Evolutionary conservation across 2,888 invertebrate genomes (phyloP), one percentile per base, ranked within the genome.

Genomic region (Calliopum simillimum): DNA sequence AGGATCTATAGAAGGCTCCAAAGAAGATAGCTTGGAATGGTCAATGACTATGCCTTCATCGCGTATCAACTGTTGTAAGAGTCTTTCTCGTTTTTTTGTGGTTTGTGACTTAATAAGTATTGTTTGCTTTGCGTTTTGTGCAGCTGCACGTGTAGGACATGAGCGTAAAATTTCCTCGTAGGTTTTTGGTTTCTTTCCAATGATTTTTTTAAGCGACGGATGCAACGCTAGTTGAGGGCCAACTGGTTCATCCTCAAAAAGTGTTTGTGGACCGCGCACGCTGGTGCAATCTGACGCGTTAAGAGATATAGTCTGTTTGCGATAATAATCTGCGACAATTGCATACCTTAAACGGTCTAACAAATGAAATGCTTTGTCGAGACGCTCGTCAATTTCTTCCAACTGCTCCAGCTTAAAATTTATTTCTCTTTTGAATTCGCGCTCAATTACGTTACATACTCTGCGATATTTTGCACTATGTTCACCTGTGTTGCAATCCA

Each of bases 351-450:
- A 82, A 49, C 89, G 84, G 77, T 90, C 89, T n/a, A 91, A 79
- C 5, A 89, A 83, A 76, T 89, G 88, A 21, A 89, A 87, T 1
- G 89, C 88, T 77, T 88, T 87, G 47, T 87, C 88, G 77, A 91
- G 88, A 84, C 90, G 88, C 72, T 90, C 89, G 80, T 94, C 91
- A 71, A 94, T 91, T 64, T 90, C 86, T 72, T 90, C 87, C 14
- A 94, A 87, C 86, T 95, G 94, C 68, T 90, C 88, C 81, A 93
- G 91, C 79, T 93, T 91, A 2, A 87, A 81, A 61, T 88, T 87
- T 13, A 94, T 87, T 83, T 95, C 95, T 61, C 88, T 88, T 56
- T 89, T 87, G 86, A 95, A 94, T 85, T 95, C 93, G 70, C 88
- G 88, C 75, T 89, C 88, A 43, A 95, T 89, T 65, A 94, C 91